Conservation (phyloP, 2,888 invertebrate species). For the Drosophila siamana region DNA sequence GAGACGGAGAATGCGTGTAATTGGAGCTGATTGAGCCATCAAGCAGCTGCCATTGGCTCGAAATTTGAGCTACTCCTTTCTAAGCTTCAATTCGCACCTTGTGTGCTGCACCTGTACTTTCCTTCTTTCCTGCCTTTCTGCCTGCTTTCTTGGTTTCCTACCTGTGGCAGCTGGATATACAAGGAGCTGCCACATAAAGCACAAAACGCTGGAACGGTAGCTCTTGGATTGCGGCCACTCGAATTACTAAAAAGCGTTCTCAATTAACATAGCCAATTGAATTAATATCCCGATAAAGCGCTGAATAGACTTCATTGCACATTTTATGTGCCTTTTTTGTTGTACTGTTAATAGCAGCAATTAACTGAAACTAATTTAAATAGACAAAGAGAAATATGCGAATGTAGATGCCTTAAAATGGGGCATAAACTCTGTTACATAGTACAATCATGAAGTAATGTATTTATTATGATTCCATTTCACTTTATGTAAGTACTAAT, state of each 20-base stretch:
- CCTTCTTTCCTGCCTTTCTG: not conserved
- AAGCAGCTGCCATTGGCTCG: slow-evolving; percentile 55
- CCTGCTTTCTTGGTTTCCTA: not conserved
- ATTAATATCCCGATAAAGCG: not conserved
- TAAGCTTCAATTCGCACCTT: slow-evolving; percentile 70
- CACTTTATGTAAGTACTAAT: too few species aligned
- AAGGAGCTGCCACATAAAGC: not conserved
- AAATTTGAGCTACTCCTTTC: slow-evolving; percentile 62
- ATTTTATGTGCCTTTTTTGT: not conserved
- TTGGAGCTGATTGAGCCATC: slow-evolving; percentile 71
- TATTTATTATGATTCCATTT: too few species aligned
- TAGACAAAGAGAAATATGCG: too few species aligned
- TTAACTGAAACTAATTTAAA: too few species aligned
- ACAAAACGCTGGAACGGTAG: slow-evolving; percentile 16
- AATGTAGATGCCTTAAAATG: too few species aligned
- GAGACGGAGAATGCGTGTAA: slow-evolving; percentile 40
- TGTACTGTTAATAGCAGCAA: not conserved
- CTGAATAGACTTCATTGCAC: not conserved
- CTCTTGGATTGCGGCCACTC: slow-evolving; percentile 28
- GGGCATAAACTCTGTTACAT: too few species aligned
- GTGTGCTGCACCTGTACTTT: slow-evolving; percentile 13
- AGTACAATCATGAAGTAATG: too few species aligned
- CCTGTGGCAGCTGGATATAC: slow-evolving; percentile 28
- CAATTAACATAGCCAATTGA: not conserved
- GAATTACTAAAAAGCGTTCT: slow-evolving; percentile 38